These are phyloP conservation scores for Heteropelma amictum DNA, from an alignment of 2,888 invertebrate genomes.

Conservation along the genomic window DNA sequence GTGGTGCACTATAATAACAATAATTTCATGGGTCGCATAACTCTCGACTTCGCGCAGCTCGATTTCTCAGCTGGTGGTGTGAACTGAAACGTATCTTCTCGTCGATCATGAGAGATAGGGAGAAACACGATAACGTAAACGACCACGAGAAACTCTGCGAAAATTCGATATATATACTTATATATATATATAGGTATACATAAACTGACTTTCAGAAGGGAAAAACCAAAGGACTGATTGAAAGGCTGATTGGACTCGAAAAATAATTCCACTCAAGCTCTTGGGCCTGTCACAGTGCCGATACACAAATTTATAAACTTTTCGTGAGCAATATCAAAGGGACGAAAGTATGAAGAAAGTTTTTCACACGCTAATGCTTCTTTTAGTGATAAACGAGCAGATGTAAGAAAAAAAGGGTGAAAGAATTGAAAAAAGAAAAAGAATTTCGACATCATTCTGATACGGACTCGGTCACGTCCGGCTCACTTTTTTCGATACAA, in stretches of 20 bases:
- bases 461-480: background rate
- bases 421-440: background rate
- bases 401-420: background rate
- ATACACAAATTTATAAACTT: constrained; percentile 2
- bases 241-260: background rate
- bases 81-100: constrained; percentile 19
- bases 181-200: background rate
- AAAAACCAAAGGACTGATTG: background rate
- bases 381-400: background rate
- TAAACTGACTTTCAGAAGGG: background rate
- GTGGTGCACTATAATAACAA: constrained; percentile 32
- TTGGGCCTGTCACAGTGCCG: background rate
- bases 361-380: background rate
- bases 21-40: constrained; percentile 32
- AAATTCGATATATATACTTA: constrained; percentile 9
- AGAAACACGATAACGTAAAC: constrained; percentile 15
- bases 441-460: background rate
- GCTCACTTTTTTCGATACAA: background rate
- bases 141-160: background rate
- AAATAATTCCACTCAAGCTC: background rate
- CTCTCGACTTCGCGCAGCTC: constrained; percentile 1
- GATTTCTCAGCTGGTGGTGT: constrained; percentile 15
- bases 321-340: constrained; percentile 5
- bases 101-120: constrained; percentile 36
- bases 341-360: background rate